Base-by-base conservation (phyloP, 1,140 invertebrate species). In the Platorchestia sp. region DNA sequence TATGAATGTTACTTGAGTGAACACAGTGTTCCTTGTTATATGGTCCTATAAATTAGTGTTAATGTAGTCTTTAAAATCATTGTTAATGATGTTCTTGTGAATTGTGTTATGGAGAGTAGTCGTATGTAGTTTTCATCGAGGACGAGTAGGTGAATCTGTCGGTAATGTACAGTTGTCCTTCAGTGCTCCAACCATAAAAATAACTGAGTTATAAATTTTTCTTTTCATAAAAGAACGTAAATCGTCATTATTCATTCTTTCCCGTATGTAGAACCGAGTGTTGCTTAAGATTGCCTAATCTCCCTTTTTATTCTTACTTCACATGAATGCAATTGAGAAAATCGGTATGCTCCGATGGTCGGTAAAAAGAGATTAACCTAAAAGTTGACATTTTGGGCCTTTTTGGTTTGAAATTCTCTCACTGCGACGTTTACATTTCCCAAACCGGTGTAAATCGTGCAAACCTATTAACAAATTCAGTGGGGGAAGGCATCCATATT, bases 31-130 rank as follows among this genome's bases (percentile, higher is more conserved):
- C 45, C 91, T 93, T 93, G 91, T 93, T 93, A 93, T 45, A 45
- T 93, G 91, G 91, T 93, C 45, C 44, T 93, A 47, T 93, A 45
- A 93, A n/a, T n/a, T 93, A 93, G 45, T 93, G 16, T 27, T 93
- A 93, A 14, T 93, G 45, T 93, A 93, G 91, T 93, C 44, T 47
- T 22, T 75, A 75, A 75, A 19, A 75, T 93, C 40, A 40, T 93
- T 45, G 91, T 45, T 47, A 93, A 44, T 93, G 89, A 41, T 89
- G 87, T 89, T 41, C 36, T 93, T 93, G 91, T 93, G 91, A 93
- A 44, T 93, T 44, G 44, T 93, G 19, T 40, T 45, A 89, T 42
- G 87, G 36, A 42, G n/a, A 41, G 41, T 42, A 89, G 22, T n/a
- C n/a, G n/a, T n/a, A 14, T 89, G 87, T 89, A 89, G 36, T 42